phyloP scores from a whole-genome alignment of 1,140 invertebrate genomes.

The Drosophila tristis region DNA sequence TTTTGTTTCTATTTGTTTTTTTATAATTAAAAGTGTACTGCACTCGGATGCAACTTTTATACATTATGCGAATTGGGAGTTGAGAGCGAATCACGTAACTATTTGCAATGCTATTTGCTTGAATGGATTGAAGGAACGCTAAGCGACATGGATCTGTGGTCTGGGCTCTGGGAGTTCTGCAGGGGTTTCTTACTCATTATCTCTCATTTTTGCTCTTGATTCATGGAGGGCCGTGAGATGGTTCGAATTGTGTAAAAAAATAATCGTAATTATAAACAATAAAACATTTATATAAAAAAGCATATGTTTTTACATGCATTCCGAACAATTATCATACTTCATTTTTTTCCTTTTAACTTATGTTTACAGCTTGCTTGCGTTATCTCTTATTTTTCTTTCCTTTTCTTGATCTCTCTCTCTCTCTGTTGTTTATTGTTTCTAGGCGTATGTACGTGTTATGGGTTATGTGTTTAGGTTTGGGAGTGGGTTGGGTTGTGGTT shows the following conservation, averaged over 20 bases:
- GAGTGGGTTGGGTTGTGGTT: constrained; percentile 6
- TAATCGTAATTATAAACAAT: constrained; percentile 55
- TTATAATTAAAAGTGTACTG: constrained; percentile 64
- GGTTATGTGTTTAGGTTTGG: background rate
- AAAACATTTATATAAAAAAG: constrained; percentile 69
- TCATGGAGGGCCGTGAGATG: constrained; percentile 24
- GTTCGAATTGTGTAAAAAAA: constrained; percentile 40
- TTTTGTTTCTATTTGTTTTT: constrained; percentile 5
- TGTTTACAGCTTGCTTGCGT: constrained; percentile 42
- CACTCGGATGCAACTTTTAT: constrained; percentile 60
- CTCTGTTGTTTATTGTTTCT: constrained; percentile 20
- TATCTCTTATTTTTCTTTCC: constrained; percentile 35
- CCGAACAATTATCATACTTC: constrained; percentile 60
- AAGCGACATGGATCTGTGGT: constrained; percentile 29
- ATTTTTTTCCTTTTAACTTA: constrained; percentile 60
- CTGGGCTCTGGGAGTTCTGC: constrained; percentile 11
- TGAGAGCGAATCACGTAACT: background rate
- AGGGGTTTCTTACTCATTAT: constrained; percentile 15
- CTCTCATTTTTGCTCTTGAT: background rate
- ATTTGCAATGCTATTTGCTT: constrained; percentile 3
- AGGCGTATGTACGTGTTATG: constrained; percentile 21
- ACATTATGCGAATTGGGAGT: constrained; percentile 52
- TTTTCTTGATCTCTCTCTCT: constrained; percentile 29
- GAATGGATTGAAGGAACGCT: constrained; percentile 25
- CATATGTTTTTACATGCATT: constrained; percentile 71